A percentile compares a stretch with the other conserved stretches of the same genome.
phyloP scores from a whole-genome alignment of 2,888 invertebrate genomes.

The Xestia xanthographa region DNA sequence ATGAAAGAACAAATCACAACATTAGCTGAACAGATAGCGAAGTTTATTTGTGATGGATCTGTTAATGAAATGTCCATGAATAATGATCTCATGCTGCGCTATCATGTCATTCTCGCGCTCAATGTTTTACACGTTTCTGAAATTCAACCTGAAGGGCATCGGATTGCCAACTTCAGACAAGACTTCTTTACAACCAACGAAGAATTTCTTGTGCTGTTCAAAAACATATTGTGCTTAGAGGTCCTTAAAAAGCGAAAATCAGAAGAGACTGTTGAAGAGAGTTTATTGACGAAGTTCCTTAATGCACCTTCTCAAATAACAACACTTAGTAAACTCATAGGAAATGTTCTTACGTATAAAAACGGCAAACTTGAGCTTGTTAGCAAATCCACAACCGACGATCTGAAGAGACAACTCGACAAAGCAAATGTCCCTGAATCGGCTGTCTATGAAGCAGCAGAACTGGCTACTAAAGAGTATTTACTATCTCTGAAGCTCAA shows the following conservation, averaged over 20 bases:
- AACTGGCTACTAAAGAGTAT: slow-evolving; percentile 28
- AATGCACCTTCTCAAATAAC: slow-evolving; percentile 5
- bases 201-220: slow-evolving; percentile 39
- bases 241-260: slow-evolving; percentile 29
- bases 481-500: slow-evolving; percentile 41
- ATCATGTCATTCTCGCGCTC: slow-evolving; percentile 51
- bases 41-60: slow-evolving; percentile 28
- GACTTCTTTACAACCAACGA: slow-evolving; percentile 50
- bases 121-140: slow-evolving; percentile 50
- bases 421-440: slow-evolving; percentile 28
- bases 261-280: background rate
- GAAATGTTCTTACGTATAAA: slow-evolving; percentile 23
- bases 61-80: slow-evolving; percentile 34
- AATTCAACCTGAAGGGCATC: slow-evolving; percentile 33
- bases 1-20: slow-evolving; percentile 39
- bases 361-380: slow-evolving; percentile 44
- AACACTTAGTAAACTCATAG: slow-evolving; percentile 31
- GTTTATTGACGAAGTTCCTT: slow-evolving; percentile 16
- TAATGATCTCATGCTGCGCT: slow-evolving; percentile 48
- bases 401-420: slow-evolving; percentile 24
- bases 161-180: slow-evolving; percentile 41
- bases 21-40: slow-evolving; percentile 41
- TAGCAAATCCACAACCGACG: background rate
- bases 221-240: slow-evolving; percentile 33
- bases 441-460: slow-evolving; percentile 38